Evolutionary conservation across 2,797 vertebrate genomes (phyloP).

Genomic region (Pelobates cultripes): DNA sequence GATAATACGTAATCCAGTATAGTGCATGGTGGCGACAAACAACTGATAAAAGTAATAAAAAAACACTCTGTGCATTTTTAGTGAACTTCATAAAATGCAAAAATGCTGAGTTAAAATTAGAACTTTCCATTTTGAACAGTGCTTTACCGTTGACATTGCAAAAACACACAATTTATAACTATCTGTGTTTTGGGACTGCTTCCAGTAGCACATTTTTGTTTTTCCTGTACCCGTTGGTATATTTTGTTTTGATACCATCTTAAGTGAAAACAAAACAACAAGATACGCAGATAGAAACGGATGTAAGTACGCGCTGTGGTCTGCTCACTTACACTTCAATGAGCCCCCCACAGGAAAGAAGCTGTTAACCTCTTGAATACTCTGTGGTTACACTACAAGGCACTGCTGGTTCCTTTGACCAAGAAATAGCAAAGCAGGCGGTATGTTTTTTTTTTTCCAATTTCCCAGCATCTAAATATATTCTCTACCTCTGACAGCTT

Average conservation of each 20-base stretch:
- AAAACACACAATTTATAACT: too few relatives aligned
- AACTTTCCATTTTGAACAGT: too few relatives aligned
- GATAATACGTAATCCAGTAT: too few relatives aligned
- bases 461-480: constrained; percentile 2
- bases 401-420: not conserved
- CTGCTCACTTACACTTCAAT: not conserved
- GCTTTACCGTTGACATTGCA: too few relatives aligned
- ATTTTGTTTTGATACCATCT: not conserved
- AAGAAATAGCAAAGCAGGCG: not conserved
- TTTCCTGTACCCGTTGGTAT: not conserved
- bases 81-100: too few relatives aligned
- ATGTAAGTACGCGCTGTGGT: not conserved
- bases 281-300: not conserved
- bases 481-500: constrained; percentile 1
- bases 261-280: not conserved
- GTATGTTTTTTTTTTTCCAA: not conserved
- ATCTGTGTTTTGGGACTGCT: too few relatives aligned
- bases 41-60: too few relatives aligned
- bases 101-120: too few relatives aligned
- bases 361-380: not conserved
- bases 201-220: not conserved
- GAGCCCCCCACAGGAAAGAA: not conserved
- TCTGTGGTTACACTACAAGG: not conserved
- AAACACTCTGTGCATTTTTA: too few relatives aligned
- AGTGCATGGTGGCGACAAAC: too few relatives aligned